Conservation (phyloP, 2,888 invertebrate genomes). For the Clusia tigrina region DNA sequence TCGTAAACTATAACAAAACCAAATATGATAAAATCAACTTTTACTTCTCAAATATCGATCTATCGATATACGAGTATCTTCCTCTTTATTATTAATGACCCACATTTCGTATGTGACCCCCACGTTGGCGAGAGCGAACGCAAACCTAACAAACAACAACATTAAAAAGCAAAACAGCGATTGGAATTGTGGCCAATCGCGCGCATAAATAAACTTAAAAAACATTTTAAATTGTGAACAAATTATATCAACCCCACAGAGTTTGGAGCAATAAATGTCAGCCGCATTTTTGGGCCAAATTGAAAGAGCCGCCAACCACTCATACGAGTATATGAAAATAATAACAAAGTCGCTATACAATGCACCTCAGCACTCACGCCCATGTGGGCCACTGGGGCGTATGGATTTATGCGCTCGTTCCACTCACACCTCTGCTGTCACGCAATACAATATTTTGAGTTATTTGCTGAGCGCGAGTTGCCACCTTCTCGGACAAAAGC, state of each 20-base stretch:
- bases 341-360: not conserved
- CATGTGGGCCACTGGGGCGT: not conserved
- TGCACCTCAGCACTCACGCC: not conserved
- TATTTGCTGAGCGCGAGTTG: not conserved
- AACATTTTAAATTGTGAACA: not conserved
- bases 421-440: not conserved
- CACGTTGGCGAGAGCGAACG: not conserved
- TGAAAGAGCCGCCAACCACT: not conserved
- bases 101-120: constrained; percentile 7
- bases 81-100: not conserved
- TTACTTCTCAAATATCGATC: not conserved
- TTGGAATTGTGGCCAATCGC: not conserved
- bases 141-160: constrained; percentile 11
- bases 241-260: constrained; percentile 2
- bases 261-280: constrained; percentile 3
- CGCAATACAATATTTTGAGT: not conserved
- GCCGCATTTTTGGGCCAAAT: not conserved
- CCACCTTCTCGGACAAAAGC: not conserved
- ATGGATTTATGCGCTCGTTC: not conserved
- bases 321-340: not conserved
- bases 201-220: not conserved
- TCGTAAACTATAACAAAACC: too few relatives aligned
- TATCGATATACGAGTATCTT: too few relatives aligned
- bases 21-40: not conserved
- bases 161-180: not conserved